Percentiles rank a stretch among this genome's conserved stretches.
Conservation (phyloP, 2,888 invertebrate species). For the Drosophila neutralis region DNA sequence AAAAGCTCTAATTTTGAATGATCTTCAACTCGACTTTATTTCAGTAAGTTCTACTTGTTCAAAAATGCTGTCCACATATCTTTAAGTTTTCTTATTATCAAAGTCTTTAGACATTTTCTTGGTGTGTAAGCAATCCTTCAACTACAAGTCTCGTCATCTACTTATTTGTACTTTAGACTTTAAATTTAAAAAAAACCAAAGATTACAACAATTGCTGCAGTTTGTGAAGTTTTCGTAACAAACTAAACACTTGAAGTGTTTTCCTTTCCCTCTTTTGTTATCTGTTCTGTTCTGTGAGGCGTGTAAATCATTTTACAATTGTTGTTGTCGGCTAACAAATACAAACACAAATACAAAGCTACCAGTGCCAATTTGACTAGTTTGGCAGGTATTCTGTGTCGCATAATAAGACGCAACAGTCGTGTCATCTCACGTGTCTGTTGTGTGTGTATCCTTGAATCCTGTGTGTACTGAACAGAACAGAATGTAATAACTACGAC, state of each 20-base stretch:
- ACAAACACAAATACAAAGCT: neutral
- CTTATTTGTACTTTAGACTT: neutral
- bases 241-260: neutral
- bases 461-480: conserved; percentile 10
- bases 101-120: neutral
- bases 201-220: neutral
- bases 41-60: neutral
- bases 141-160: too few species aligned
- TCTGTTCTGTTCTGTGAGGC: conserved; percentile 36
- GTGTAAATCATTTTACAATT: conserved; percentile 52
- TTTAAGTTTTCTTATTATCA: neutral
- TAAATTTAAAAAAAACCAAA: neutral
- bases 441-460: neutral
- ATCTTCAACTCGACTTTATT: neutral
- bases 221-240: conserved; percentile 1
- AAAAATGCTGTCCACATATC: neutral
- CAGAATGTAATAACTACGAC: conserved; percentile 27
- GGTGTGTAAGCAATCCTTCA: neutral
- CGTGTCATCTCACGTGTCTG: conserved; percentile 20
- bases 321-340: conserved; percentile 15
- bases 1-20: neutral
- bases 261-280: neutral
- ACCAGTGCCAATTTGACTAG: conserved; percentile 40
- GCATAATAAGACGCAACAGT: conserved; percentile 52
- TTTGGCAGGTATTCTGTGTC: conserved; percentile 23